A percentile compares a stretch with the other conserved stretches of the same genome.
These are phyloP conservation scores for Platysteira castanea DNA, from an alignment of 2,113 vertebrate species.

Conservation along the genomic window DNA sequence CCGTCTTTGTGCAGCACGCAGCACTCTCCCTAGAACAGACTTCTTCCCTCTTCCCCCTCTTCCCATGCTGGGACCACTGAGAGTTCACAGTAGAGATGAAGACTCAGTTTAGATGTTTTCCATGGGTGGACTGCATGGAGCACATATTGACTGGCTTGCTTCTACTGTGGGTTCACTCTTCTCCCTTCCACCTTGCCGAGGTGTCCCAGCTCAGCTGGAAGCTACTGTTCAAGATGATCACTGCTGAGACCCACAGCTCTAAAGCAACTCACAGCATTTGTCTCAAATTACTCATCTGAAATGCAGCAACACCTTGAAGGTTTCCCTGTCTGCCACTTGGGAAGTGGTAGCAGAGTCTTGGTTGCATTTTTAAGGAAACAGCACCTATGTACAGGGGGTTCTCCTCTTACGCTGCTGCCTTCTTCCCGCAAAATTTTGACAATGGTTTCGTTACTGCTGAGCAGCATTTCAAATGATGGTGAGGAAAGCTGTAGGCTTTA, in stretches of 20 bases:
- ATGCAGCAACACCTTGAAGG: background rate
- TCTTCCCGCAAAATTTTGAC: background rate
- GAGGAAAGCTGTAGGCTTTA: background rate
- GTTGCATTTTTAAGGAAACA: background rate
- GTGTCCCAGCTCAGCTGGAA: background rate
- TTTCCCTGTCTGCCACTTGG: rapidly evolving
- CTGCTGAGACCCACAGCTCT: background rate
- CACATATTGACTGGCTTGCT: rapidly evolving
- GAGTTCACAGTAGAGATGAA: background rate
- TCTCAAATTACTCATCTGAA: background rate
- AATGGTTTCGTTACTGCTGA: background rate
- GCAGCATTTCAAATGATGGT: background rate
- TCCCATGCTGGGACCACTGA: rapidly evolving
- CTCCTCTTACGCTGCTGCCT: background rate
- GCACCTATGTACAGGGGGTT: rapidly evolving
- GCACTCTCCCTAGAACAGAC: background rate
- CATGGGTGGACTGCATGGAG: too few relatives aligned
- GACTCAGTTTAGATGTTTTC: background rate
- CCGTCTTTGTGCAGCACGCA: rapidly evolving
- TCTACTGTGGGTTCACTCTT: rapidly evolving
- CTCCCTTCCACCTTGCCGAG: background rate
- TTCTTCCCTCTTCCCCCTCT: background rate
- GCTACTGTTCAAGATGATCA: background rate
- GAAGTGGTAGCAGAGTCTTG: rapidly evolving
- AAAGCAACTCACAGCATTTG: background rate